phyloP scores from a whole-genome alignment of 2,113 vertebrate species.

The Mungos mungo region DNA sequence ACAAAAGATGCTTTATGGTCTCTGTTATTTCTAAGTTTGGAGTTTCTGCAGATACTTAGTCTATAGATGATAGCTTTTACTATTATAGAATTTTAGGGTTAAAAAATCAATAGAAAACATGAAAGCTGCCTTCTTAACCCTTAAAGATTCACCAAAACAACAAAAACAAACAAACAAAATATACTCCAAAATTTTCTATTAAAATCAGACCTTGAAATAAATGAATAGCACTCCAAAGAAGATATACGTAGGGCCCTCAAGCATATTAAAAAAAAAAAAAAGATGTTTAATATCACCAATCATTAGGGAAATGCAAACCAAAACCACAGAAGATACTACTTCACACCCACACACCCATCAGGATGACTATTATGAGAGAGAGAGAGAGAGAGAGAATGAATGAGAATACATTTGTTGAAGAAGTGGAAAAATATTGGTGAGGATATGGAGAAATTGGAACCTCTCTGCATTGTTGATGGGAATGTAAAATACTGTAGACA shows the following conservation, averaged over 20 bases:
- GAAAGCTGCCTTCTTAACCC: not conserved
- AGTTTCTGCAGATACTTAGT: not conserved
- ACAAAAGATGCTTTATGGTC: not conserved
- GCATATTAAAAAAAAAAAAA: not conserved
- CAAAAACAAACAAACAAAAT: not conserved
- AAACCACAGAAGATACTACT: not conserved
- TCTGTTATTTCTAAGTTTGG: not conserved
- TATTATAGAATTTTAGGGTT: not conserved
- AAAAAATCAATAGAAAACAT: not conserved
- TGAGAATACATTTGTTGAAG: not conserved
- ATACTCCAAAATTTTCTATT: not conserved
- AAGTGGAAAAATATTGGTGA: not conserved
- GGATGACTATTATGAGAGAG: not conserved
- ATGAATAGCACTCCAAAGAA: not conserved
- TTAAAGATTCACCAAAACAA: not conserved
- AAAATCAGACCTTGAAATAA: constrained; percentile 12
- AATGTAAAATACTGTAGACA: not conserved
- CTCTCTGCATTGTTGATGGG: not conserved
- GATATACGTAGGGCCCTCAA: not conserved
- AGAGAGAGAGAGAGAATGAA: not conserved
- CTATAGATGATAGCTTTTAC: constrained; percentile 4
- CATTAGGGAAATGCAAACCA: not conserved
- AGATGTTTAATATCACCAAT: not conserved
- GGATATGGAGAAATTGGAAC: not conserved
- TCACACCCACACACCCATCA: not conserved